Evolutionary conservation across 2,797 vertebrate species (phyloP).

Genomic region (Oceanodroma leucorhoa): DNA sequence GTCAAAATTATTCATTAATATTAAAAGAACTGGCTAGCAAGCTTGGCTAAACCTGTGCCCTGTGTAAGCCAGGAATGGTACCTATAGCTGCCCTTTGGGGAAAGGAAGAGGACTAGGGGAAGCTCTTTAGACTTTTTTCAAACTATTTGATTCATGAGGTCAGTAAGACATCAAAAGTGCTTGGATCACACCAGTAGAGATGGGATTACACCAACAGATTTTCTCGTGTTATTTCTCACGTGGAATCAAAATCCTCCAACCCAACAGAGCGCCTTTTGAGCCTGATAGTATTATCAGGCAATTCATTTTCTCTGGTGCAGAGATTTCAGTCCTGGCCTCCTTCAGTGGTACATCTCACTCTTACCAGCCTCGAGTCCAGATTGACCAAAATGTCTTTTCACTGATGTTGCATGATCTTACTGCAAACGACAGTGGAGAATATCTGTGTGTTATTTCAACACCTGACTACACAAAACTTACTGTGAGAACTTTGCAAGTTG

Average conservation of each 20-base stretch:
- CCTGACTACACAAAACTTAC: constrained; percentile 25
- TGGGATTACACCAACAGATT: background rate
- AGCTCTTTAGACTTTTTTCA: background rate
- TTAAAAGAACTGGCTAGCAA: background rate
- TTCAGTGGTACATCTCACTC: constrained; percentile 5
- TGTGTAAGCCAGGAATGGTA: background rate
- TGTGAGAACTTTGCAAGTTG: background rate
- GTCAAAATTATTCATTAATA: background rate
- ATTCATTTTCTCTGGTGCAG: background rate
- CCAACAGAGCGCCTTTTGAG: background rate
- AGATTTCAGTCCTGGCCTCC: background rate
- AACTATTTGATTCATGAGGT: constrained; percentile 41
- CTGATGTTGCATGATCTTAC: background rate
- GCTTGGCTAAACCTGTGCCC: background rate
- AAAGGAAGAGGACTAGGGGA: background rate
- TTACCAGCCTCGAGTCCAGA: background rate
- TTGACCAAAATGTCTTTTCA: background rate
- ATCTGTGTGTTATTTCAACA: constrained; percentile 58
- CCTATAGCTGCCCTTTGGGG: background rate
- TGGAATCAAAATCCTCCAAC: background rate
- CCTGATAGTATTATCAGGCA: background rate
- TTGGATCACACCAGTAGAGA: background rate
- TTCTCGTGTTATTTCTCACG: background rate
- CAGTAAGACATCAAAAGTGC: background rate
- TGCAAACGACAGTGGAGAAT: constrained; percentile 17